Evolutionary conservation across 1,140 invertebrate genomes (phyloP), one percentile per base, ranked within the genome.

Genomic region (Drosophila rhopaloa): DNA sequence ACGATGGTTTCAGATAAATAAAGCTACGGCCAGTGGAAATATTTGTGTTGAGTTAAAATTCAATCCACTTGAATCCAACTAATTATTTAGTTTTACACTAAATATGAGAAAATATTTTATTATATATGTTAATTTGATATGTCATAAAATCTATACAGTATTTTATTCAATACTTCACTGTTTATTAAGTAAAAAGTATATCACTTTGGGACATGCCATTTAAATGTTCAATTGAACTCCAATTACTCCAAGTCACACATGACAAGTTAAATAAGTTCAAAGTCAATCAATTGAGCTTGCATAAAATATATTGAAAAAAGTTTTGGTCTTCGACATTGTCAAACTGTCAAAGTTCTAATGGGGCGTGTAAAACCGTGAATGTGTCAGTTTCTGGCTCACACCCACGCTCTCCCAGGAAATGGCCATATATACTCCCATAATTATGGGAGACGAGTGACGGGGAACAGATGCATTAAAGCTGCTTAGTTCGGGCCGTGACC

Each of bases 381-480:
- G 51, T 53, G 35, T 41, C 66, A 57, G 51, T 32, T 60, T 32
- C 11, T 9, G 24, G 44, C 14, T n/a, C 65, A 37, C 11, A 59
- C 35, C 60, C 41, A 37, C 41, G 10, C 10, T 32, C 9, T 10
- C 5, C 57, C n/a, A 55, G 14, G 10, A 3, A 58, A 40, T 27
- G 9, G 16, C 24, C 41, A 14, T 16, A 66, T 41, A 46, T 59
- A 27, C 54, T 40, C 24, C 32, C 43, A 72, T 58, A 71, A 71
- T 70, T 71, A 55, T 48, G 66, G 44, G 19, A 11, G 32, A 3
- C 8, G 41, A 37, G 29, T 54, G 57, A 59, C 65, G 38, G 70
- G 37, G 57, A 74, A 43, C 80, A 81, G 81, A 58, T 44, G 74
- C 56, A 66, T 86, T 86, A 84, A 83, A 76, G 76, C 76, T 53